Base-by-base conservation (phyloP, 2,113 vertebrate genomes). In the Limanda limanda region DNA sequence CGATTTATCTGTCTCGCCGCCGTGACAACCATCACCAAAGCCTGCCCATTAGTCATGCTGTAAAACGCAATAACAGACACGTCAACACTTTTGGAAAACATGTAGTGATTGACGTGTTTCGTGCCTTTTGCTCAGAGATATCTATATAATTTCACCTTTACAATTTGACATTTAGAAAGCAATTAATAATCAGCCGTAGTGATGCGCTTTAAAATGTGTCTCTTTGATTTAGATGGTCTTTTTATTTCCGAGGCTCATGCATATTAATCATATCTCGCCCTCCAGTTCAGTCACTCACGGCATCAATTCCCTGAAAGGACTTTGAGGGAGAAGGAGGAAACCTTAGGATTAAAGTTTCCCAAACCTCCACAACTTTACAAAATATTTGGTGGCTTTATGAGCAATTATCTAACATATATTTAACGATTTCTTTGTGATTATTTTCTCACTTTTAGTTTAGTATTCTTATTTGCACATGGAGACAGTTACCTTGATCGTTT, bases 401-500 rank as follows among this genome's bases (percentile, higher is more conserved):
- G 6, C 51, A 54, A 10, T 2, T 54, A 54, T 21, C 51, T 2
- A 10, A 9, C 20, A 54, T 21, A n/a, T n/a, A n/a, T 54, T 8
- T 54, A 3, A 54, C 2, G 7, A 17, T n/a, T 54, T 21, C 2
- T 2, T n/a, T n/a, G 18, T 20, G 18, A 51, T n/a, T 20, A 8
- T 51, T 51, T 51, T 51, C 1, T 54, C 17, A 55, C 17, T 31
- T 40, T 58, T 13, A 58, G n/a, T 12, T 31, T n/a, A 25, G 27
- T n/a, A 10, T 37, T 37, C 35, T 10, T 37, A 9, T 2, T 37
- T 37, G 31, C 31, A 31, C 31, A 12, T 11, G 40, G 52, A 25
- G 63, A 86, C 55, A 21, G 87, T 97, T 96, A 99, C 98, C 98
- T 99, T 99, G 95, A 99, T 99, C 88, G 98, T 99, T 98, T 99